Evolutionary conservation across 2,797 vertebrate genomes (phyloP).

Genomic region (Merluccius polli): DNA sequence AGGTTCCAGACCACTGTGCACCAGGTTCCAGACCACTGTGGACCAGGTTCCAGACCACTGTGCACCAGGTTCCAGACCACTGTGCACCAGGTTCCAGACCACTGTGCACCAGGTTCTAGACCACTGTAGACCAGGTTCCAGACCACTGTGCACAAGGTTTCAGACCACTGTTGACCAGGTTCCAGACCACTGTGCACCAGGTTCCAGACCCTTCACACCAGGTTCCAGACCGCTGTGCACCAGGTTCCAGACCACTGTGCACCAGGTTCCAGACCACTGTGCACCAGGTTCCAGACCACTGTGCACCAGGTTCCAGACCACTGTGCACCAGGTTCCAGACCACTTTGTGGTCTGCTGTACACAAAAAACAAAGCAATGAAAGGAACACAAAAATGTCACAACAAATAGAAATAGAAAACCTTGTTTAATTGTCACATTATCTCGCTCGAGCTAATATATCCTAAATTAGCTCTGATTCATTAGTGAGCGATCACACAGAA

Average conservation of each 20-base stretch:
- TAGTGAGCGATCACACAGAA: slow-evolving; percentile 20
- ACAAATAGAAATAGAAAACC: slow-evolving; percentile 24
- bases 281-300: slow-evolving; percentile 61
- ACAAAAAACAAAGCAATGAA: slow-evolving; percentile 32
- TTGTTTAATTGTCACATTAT: neutral
- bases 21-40: slow-evolving; percentile 61
- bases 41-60: slow-evolving; percentile 61
- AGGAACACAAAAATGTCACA: slow-evolving; percentile 19
- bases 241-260: slow-evolving; percentile 62
- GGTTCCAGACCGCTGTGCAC: slow-evolving; percentile 60
- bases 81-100: slow-evolving; percentile 62
- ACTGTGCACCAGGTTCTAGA: too few species aligned
- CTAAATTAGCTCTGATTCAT: slow-evolving; percentile 17
- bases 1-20: too few species aligned
- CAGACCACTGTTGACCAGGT: too few species aligned
- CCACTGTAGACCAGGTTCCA: slow-evolving; percentile 67
- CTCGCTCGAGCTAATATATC: neutral
- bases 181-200: slow-evolving; percentile 60
- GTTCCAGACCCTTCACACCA: slow-evolving; percentile 60
- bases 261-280: slow-evolving; percentile 61
- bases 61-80: slow-evolving; percentile 61
- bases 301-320: slow-evolving; percentile 61
- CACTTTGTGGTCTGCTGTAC: slow-evolving; percentile 57
- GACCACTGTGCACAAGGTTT: too few species aligned
- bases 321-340: too few species aligned